A percentile compares a stretch with the other conserved stretches of the same genome.
Conservation (phyloP, 2,888 invertebrate genomes). For the Blomia tropicalis region DNA sequence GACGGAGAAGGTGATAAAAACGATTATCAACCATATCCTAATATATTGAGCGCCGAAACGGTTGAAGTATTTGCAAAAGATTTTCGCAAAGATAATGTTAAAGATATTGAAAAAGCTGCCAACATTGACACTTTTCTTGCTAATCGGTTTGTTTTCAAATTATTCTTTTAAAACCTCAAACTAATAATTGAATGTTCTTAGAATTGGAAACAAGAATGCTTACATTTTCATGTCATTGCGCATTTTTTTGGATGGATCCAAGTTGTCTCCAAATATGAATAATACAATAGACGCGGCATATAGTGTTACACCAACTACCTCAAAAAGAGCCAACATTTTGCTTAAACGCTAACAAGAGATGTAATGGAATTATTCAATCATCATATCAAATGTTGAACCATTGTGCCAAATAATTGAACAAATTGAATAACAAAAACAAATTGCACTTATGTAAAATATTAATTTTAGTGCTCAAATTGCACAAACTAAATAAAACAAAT, state of each 20-base stretch:
- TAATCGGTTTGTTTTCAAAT: no score
- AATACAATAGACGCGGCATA: background rate
- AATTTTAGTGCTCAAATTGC: no score
- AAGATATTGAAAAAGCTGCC: conserved; percentile 18
- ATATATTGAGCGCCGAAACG: conserved; percentile 24
- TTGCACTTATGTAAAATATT: no score
- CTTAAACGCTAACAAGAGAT: background rate
- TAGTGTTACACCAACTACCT: background rate
- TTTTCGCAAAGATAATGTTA: conserved; percentile 15
- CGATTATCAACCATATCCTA: background rate
- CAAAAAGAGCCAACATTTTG: background rate
- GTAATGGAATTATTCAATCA: background rate
- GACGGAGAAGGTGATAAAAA: no score
- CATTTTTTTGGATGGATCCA: conserved; percentile 14
- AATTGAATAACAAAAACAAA: background rate
- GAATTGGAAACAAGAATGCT: conserved; percentile 25
- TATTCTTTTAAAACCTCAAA: no score
- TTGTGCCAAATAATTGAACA: background rate
- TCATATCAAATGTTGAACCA: background rate
- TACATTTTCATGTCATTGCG: conserved; percentile 24
- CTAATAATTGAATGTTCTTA: background rate
- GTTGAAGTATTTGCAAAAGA: conserved; percentile 23
- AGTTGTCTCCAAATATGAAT: background rate
- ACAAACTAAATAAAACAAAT: no score
- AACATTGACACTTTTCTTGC: conserved; percentile 25